A percentile compares a stretch with the other conserved stretches of the same genome.
Conservation (phyloP, 2,797 vertebrate genomes). For the Diceros bicornis region DNA sequence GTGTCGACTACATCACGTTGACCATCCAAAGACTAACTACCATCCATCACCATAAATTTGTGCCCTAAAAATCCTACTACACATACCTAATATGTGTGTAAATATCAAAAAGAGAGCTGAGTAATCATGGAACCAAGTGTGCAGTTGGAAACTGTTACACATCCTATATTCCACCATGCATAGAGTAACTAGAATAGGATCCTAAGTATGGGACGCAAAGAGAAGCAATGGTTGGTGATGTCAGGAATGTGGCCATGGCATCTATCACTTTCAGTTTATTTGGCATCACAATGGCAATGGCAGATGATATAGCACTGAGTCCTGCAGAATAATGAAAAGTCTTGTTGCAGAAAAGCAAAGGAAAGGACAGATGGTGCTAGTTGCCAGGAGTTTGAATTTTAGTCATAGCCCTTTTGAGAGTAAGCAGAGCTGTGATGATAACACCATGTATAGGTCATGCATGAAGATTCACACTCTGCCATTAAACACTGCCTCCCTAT, state of each 20-base stretch:
- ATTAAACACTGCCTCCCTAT: background rate
- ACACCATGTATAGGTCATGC: background rate
- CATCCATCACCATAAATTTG: background rate
- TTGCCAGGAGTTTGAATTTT: background rate
- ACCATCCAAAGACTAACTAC: background rate
- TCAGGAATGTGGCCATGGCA: background rate
- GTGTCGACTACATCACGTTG: too few species aligned
- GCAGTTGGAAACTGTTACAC: background rate
- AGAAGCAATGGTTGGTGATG: background rate
- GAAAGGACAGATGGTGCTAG: background rate
- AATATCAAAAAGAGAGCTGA: background rate
- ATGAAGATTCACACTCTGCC: background rate
- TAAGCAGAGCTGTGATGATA: too few species aligned
- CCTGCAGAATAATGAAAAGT: background rate
- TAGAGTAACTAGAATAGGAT: too few species aligned
- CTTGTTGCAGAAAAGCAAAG: background rate
- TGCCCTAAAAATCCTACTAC: too few species aligned
- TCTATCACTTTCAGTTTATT: background rate
- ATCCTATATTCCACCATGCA: background rate
- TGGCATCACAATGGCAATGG: background rate
- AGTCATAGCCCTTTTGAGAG: background rate
- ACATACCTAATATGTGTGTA: background rate
- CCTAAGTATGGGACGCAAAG: background rate
- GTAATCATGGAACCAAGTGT: background rate
- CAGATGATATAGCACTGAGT: background rate